Conservation (phyloP, 92 coral and sea anemone genomes). For the Phenganax marumi region DNA sequence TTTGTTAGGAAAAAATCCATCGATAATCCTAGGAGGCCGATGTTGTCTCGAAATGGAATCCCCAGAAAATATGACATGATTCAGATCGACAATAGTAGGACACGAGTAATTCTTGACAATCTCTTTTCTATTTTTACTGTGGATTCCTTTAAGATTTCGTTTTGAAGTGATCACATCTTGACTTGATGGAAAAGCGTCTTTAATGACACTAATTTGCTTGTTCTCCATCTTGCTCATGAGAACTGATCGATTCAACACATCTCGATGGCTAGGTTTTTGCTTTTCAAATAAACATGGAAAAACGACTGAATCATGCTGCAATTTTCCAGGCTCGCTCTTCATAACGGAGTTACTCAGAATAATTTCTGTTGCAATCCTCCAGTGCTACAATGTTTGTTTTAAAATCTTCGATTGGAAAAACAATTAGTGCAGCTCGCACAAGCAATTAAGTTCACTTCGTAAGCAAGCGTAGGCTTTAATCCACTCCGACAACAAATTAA, state of each 20-base stretch:
- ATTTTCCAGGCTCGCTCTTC: not conserved
- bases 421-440: not conserved
- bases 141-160: not conserved
- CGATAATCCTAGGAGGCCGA: constrained; percentile 69
- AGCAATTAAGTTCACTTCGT: constrained; percentile 9
- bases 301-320: not conserved
- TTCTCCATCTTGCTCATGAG: not conserved
- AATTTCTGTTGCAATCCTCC: not conserved
- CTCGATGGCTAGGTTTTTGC: not conserved
- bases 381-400: not conserved
- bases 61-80: constrained; percentile 55
- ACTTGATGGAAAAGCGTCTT: constrained; percentile 29
- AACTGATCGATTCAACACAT: not conserved
- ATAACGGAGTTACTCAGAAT: not conserved
- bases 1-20: constrained; percentile 90
- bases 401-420: not conserved
- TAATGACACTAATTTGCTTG: not conserved
- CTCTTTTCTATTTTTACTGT: not conserved
- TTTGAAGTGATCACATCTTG: not conserved
- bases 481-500: constrained; percentile 2
- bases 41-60: constrained; percentile 63
- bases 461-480: constrained; percentile 16
- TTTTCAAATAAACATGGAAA: constrained; percentile 23
- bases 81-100: constrained; percentile 79
- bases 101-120: constrained; percentile 46